phyloP scores from a whole-genome alignment of 2,888 invertebrate genomes.

The Andrena praecox region DNA sequence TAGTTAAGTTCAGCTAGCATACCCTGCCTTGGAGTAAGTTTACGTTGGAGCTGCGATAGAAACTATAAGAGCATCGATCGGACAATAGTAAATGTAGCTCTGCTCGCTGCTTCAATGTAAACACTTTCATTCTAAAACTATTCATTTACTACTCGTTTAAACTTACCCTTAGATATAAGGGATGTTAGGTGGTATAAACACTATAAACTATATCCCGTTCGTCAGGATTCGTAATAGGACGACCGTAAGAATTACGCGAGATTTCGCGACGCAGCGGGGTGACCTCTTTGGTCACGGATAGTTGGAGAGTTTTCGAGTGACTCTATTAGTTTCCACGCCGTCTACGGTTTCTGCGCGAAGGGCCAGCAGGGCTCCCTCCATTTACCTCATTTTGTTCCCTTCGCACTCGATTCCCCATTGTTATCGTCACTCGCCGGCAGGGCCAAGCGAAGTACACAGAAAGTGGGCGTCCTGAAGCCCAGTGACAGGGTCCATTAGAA shows the following conservation, averaged over 20 bases:
- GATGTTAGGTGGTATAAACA: too few species aligned
- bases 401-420: conserved; percentile 75
- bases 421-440: conserved; percentile 71
- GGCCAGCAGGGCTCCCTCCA: conserved; percentile 23
- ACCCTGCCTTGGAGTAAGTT: too few species aligned
- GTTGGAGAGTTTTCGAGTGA: conserved; percentile 50
- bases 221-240: not conserved
- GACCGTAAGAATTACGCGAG: conserved; percentile 3
- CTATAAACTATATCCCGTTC: not conserved
- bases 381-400: conserved; percentile 70
- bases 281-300: conserved; percentile 31
- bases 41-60: too few species aligned
- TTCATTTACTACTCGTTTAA: too few species aligned
- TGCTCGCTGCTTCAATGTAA: too few species aligned
- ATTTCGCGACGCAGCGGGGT: not conserved
- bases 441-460: conserved; percentile 63
- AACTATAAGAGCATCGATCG: too few species aligned
- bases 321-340: conserved; percentile 57
- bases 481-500: conserved; percentile 81
- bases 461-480: conserved; percentile 67
- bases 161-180: too few species aligned
- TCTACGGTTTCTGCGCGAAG: conserved; percentile 16
- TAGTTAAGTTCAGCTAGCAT: too few species aligned
- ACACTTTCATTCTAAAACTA: too few species aligned
- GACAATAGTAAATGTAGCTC: too few species aligned